These are phyloP conservation scores for Pycnomerus fuliginosus DNA, from an alignment of 2,888 invertebrate genomes.

Conservation along the genomic window DNA sequence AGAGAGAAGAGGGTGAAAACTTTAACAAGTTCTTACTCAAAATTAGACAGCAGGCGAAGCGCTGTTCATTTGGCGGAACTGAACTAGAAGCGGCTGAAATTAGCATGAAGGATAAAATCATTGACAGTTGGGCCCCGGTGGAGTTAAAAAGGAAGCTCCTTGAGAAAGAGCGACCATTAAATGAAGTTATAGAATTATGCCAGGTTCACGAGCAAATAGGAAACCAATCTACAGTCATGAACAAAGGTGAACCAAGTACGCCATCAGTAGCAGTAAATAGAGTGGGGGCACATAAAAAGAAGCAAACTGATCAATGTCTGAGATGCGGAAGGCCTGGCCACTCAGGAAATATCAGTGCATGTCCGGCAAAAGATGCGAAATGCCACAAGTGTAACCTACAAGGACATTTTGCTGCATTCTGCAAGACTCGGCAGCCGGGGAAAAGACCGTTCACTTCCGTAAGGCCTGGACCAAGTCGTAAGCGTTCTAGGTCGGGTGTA, in stretches of 20 bases:
- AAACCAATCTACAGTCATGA: background rate
- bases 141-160: slow-evolving; percentile 33
- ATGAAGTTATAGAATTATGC: slow-evolving; percentile 31
- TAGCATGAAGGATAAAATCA: slow-evolving; percentile 32
- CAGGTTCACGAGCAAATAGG: slow-evolving; percentile 28
- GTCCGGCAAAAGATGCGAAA: slow-evolving; percentile 18
- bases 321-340: slow-evolving; percentile 1
- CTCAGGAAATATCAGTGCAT: slow-evolving; percentile 20
- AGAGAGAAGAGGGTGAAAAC: slow-evolving; percentile 35
- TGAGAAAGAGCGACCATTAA: slow-evolving; percentile 27
- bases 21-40: slow-evolving; percentile 38
- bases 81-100: slow-evolving; percentile 28
- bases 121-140: slow-evolving; percentile 30
- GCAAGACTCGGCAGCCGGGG: slow-evolving; percentile 4
- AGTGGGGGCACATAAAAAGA: background rate
- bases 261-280: background rate
- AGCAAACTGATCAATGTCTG: background rate
- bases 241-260: background rate
- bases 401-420: slow-evolving; percentile 24
- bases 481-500: background rate
- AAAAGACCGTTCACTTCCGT: background rate
- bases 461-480: background rate
- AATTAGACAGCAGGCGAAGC: slow-evolving; percentile 36
- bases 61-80: slow-evolving; percentile 36
- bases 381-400: slow-evolving; percentile 22